Evolutionary conservation across 2,113 vertebrate genomes (phyloP).

Genomic region (Mormoops blainvillei): DNA sequence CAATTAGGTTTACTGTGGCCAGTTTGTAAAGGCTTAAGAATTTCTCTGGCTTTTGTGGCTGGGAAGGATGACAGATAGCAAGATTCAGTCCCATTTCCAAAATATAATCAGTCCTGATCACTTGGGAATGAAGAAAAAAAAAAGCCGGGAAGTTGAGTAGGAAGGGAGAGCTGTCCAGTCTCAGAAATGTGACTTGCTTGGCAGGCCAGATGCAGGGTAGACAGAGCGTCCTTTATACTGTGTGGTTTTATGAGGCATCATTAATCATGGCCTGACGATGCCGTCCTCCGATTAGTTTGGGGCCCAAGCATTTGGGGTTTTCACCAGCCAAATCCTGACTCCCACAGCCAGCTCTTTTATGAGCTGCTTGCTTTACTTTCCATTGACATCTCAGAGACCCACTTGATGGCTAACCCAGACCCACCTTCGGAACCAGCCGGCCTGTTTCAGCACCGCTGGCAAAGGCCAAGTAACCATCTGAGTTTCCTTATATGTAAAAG

Average conservation of each 20-base stretch:
- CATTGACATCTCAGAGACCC: neutral
- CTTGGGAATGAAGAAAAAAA: neutral
- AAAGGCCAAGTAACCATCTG: neutral
- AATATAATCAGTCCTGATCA: neutral
- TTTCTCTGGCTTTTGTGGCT: neutral
- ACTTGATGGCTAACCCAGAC: slow-evolving; percentile 16
- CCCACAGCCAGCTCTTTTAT: neutral
- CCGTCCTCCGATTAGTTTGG: neutral
- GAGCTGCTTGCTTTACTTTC: neutral
- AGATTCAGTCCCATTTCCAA: neutral
- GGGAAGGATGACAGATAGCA: neutral
- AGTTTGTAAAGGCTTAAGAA: neutral
- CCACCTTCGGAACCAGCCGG: neutral
- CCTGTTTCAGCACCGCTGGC: neutral
- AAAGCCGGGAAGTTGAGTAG: neutral
- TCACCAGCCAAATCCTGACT: neutral
- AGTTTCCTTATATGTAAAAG: neutral
- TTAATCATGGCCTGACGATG: neutral
- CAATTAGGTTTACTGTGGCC: neutral
- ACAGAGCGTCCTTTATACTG: neutral
- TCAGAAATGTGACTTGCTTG: neutral
- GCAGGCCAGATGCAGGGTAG: neutral
- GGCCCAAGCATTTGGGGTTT: neutral
- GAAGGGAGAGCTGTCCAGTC: neutral
- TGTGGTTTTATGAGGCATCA: neutral